Base-by-base conservation (phyloP, 2,888 invertebrate genomes). In the Meloe dianella region DNA sequence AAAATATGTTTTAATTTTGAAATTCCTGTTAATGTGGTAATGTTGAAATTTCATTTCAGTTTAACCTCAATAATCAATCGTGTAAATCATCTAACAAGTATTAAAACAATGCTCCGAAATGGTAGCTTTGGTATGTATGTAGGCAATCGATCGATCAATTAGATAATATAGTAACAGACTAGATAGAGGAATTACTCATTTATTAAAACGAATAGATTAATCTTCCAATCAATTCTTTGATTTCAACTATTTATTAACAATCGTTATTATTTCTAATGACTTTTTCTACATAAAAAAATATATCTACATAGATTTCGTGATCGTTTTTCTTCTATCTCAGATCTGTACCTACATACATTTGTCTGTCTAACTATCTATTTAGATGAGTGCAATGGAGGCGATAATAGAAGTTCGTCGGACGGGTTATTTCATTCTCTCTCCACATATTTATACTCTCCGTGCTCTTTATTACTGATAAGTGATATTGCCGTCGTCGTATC, bases 391-490 rank as follows among this genome's bases (percentile, higher is more conserved):
- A 47, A 47, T 10, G 47, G 8, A 20, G 47, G 47, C 47, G 8
- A 20, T 47, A 47, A 35, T 8, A 47, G 29, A 64, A 57, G 67
- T 67, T 67, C 64, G 63, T 63, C 66, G 67, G 58, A 64, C 65
- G 65, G 61, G 63, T 65, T 61, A 68, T 66, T 68, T 69, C 64
- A 64, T 69, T 64, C 64, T 63, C 63, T 66, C 60, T 20, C 35
- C 38, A 38, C 38, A 38, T 14, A 14, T 14, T 14, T 38, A 14
- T n/a, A n/a, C n/a, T n/a, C n/a, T n/a, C n/a, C n/a, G n/a, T n/a
- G 1, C n/a, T 41, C 17, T 20, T 8, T 30, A 32, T 17, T 27
- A 35, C 17, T 14, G n/a, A n/a, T n/a, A n/a, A n/a, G n/a, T n/a
- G 17, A n/a, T 8, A 35, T 22, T 32, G 20, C 61, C 47, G 9